Conservation (phyloP, 2,113 vertebrate genomes). For the Scophthalmus maximus region DNA sequence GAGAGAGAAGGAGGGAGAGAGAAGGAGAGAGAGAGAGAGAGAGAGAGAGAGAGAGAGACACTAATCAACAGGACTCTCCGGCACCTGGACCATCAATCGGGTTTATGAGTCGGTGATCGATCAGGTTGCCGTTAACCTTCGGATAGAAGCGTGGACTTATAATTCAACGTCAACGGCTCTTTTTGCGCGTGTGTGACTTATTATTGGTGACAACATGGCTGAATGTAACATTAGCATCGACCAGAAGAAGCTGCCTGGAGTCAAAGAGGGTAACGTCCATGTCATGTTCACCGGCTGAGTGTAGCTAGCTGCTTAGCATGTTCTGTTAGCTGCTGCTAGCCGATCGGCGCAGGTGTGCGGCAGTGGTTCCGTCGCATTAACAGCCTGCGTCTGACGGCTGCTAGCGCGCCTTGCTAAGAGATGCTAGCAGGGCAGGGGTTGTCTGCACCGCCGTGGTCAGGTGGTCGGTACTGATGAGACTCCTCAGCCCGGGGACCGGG, state of each 20-base stretch:
- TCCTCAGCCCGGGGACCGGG: background rate
- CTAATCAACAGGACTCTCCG: constrained; percentile 74
- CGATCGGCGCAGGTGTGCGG: constrained; percentile 5
- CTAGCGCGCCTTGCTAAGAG: constrained; percentile 20
- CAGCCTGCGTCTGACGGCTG: too few species aligned
- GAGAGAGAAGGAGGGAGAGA: constrained; percentile 24
- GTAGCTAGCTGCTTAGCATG: constrained; percentile 14
- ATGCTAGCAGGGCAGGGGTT: background rate
- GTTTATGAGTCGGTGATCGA: constrained; percentile 72
- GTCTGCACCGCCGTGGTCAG: constrained; percentile 4
- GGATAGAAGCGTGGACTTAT: constrained; percentile 62
- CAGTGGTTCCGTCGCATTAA: too few species aligned
- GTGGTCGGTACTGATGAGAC: constrained; percentile 1
- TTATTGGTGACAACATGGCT: constrained; percentile 81
- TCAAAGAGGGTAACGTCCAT: constrained; percentile 83
- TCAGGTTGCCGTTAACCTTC: constrained; percentile 73
- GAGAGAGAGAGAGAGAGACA: constrained; percentile 65
- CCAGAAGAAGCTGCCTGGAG: constrained; percentile 84
- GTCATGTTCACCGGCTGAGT: constrained; percentile 21
- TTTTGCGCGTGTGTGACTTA: constrained; percentile 51
- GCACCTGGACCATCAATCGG: constrained; percentile 72
- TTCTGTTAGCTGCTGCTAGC: constrained; percentile 7
- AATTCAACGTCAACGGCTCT: constrained; percentile 60
- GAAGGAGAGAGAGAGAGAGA: background rate
- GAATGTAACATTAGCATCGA: constrained; percentile 84